Conservation (phyloP, 2,113 vertebrate genomes). For the Peromyscus maniculatus region DNA sequence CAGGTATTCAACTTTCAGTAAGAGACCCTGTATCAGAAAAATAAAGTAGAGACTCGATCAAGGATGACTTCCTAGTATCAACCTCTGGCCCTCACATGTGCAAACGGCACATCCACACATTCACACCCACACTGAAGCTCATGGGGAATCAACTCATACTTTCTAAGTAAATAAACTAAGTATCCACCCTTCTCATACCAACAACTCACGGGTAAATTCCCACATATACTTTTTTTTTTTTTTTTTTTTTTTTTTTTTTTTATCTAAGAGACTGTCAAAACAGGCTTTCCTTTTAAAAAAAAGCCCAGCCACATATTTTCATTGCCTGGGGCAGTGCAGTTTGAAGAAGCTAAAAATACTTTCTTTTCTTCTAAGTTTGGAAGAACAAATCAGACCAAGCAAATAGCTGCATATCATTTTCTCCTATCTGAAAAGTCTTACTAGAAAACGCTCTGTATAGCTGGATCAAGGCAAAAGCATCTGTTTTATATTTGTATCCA, state of each 20-base stretch:
- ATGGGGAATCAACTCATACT: neutral
- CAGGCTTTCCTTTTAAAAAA: slow-evolving; percentile 56
- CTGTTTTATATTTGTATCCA: slow-evolving; percentile 64
- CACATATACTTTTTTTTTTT: neutral
- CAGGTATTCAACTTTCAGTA: neutral
- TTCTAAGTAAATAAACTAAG: slow-evolving; percentile 37
- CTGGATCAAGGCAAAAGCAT: slow-evolving; percentile 41
- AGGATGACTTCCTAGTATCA: neutral
- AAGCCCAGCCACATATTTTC: slow-evolving; percentile 66
- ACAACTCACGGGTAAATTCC: slow-evolving; percentile 45
- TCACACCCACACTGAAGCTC: neutral
- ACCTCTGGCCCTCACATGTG: neutral
- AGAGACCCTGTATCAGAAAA: neutral
- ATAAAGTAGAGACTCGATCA: neutral
- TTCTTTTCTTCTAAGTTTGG: slow-evolving; percentile 68
- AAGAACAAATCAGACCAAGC: slow-evolving; percentile 66
- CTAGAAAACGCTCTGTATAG: slow-evolving; percentile 66
- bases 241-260: neutral
- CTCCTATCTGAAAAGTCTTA: slow-evolving; percentile 42
- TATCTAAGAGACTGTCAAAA: slow-evolving; percentile 58
- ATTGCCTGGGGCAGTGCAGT: slow-evolving; percentile 59
- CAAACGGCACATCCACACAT: neutral
- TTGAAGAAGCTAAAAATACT: slow-evolving; percentile 77
- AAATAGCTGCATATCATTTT: slow-evolving; percentile 59
- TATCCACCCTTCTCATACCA: neutral